Evolutionary conservation across 2,797 vertebrate species (phyloP).

Genomic region (Sylvilagus floridanus): DNA sequence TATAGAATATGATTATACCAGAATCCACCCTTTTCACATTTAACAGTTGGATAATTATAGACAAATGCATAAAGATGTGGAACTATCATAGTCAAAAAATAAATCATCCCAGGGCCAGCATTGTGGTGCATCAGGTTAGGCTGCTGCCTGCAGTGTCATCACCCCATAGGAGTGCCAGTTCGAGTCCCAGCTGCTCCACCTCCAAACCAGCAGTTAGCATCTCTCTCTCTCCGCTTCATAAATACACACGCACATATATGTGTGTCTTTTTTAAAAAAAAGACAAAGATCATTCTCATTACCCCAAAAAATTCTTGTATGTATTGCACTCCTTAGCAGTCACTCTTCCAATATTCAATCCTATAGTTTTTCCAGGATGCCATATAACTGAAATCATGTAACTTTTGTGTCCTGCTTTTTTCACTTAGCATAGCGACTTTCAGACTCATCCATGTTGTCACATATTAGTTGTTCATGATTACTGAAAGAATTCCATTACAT

Average conservation of each 20-base stretch:
- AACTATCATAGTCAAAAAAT: not conserved
- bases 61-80: not conserved
- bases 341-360: not conserved
- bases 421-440: not conserved
- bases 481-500: not conserved
- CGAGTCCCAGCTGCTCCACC: too few relatives aligned
- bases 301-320: not conserved
- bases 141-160: too few relatives aligned
- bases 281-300: not conserved
- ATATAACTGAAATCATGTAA: not conserved
- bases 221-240: too few relatives aligned
- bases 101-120: not conserved
- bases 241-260: too few relatives aligned
- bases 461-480: not conserved
- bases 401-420: not conserved
- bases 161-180: too few relatives aligned
- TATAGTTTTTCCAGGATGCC: not conserved
- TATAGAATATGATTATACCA: not conserved
- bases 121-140: too few relatives aligned
- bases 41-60: constrained; percentile 8
- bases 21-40: not conserved
- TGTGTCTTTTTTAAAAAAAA: too few relatives aligned
- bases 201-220: too few relatives aligned
- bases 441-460: not conserved
- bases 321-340: not conserved